Conservation (phyloP, 2,888 invertebrate genomes). For the Cylindroiulus punctatus region DNA sequence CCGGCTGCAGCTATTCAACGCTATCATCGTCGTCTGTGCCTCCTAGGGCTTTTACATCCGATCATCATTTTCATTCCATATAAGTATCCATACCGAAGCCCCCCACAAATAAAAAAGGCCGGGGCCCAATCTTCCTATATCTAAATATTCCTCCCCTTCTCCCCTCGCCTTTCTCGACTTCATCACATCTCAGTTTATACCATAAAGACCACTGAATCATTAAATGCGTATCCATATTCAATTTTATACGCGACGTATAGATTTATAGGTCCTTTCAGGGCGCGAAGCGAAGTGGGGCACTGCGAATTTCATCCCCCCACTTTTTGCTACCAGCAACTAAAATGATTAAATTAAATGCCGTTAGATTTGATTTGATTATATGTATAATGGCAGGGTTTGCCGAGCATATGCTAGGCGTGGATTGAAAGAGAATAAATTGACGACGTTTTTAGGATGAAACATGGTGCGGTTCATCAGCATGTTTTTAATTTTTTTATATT, state of each 20-base stretch:
- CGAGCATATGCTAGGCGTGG: conserved; percentile 17
- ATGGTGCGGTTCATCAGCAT: neutral
- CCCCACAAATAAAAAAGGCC: neutral
- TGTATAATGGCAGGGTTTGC: conserved; percentile 21
- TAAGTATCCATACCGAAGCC: conserved; percentile 9
- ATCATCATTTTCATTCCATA: conserved; percentile 35
- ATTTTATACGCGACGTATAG: conserved; percentile 37
- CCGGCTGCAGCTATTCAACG: conserved; percentile 4
- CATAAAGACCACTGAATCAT: conserved; percentile 50
- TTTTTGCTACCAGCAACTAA: conserved; percentile 44
- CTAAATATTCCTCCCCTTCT: conserved; percentile 42
- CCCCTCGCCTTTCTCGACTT: conserved; percentile 49
- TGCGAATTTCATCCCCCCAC: conserved; percentile 9
- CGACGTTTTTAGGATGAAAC: neutral
- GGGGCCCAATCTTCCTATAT: conserved; percentile 16
- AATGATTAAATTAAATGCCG: conserved; percentile 51
- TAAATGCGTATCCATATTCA: conserved; percentile 49
- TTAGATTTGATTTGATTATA: conserved; percentile 49
- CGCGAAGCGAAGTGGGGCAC: neutral
- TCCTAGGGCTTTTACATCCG: conserved; percentile 33
- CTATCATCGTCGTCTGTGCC: conserved; percentile 21
- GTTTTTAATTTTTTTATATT: neutral
- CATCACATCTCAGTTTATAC: conserved; percentile 50
- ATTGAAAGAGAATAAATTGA: neutral
- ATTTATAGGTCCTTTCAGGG: conserved; percentile 24